Evolutionary conservation across 2,888 invertebrate species (phyloP), one percentile per base, ranked within the genome.

Genomic region (Mythimna pallens): DNA sequence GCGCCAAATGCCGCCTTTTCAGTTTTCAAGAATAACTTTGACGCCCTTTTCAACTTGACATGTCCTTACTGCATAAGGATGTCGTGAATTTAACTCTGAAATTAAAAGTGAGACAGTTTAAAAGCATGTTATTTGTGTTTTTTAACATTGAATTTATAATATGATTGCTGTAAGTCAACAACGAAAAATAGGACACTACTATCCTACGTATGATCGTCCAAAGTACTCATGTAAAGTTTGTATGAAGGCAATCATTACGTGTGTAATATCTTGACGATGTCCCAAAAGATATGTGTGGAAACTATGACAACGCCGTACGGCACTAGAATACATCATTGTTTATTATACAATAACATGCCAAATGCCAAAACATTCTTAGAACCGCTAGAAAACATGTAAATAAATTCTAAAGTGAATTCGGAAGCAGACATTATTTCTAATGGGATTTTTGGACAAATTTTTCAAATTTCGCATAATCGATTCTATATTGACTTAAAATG

Each of bases 231-330:
- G 57, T 68, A 40, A 67, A 66, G 55, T 66, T 59, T 66, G 73
- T 71, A 71, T 67, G 70, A 65, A 80, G 63, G 65, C 70, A 74
- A 76, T 83, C 73, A 85, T 86, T 82, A 78, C 59, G 65, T 80
- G 73, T 70, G 66, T 66, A 79, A 80, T 73, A 59, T 69, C 63
- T 73, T 75, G 58, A 72, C 69, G 91, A 91, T 92, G 89, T 91
- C 88, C 88, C 84, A 87, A 84, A 88, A 90, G 92, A 93, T 93
- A 92, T 80, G 69, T 88, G 88, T 91, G 89, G 89, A 90, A 92
- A 91, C 89, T 89, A 82, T 90, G 87, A 89, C 89, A 84, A 75
- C 77, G 82, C 58, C 58, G 76, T 85, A 86, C 89, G 87, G 75
- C 82, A 69, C 65, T 84, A 71, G 89, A 91, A 92, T 91, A 90